Conservation (phyloP, 1,140 invertebrate species). For the Drosophila mauritiana region DNA sequence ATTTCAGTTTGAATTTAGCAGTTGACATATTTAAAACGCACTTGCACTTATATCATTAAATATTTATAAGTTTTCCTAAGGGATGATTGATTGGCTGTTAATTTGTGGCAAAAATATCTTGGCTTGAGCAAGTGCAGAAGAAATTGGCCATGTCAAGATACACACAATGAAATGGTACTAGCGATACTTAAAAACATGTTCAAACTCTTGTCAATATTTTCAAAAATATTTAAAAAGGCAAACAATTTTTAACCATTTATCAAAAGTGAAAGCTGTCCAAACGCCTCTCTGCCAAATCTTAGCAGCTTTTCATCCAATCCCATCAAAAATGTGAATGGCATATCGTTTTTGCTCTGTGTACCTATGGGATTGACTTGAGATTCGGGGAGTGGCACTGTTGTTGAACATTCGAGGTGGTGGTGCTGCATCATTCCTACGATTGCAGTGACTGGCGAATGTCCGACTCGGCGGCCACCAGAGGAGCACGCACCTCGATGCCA, state of each 20-base stretch:
- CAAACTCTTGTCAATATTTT: too few relatives aligned
- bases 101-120: background rate
- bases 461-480: constrained; percentile 88
- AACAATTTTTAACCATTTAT: background rate
- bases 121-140: background rate
- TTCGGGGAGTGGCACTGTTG: background rate
- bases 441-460: constrained; percentile 85
- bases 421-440: constrained; percentile 43
- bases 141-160: background rate
- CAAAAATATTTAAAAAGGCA: too few relatives aligned
- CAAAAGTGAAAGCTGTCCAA: background rate
- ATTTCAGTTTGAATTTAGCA: background rate
- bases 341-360: constrained; percentile 2
- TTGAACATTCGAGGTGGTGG: constrained; percentile 4
- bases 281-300: background rate
- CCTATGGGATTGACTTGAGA: constrained; percentile 16
- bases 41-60: background rate
- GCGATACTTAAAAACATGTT: too few relatives aligned
- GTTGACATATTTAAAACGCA: background rate
- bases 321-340: background rate
- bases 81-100: constrained; percentile 6
- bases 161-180: background rate
- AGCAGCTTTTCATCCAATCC: too few relatives aligned
- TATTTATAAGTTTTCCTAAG: background rate
- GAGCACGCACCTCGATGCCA: constrained; percentile 88